These are phyloP conservation scores for Ceyx margarethae DNA, from an alignment of 2,113 vertebrate genomes.

Conservation along the genomic window DNA sequence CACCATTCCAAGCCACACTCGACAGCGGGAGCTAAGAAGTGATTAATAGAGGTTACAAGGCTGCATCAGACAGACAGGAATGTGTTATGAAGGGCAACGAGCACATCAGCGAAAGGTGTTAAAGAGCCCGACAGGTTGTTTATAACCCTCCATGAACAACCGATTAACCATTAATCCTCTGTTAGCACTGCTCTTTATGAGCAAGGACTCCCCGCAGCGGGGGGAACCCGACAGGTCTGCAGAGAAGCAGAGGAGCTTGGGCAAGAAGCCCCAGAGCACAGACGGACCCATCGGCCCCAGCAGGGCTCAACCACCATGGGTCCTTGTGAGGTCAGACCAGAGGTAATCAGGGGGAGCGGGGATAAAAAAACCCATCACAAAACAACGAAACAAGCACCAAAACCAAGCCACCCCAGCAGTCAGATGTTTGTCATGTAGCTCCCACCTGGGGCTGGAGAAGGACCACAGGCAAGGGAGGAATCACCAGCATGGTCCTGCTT, in stretches of 20 bases:
- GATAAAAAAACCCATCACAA: neutral
- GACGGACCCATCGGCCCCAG: neutral
- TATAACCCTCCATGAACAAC: constrained; percentile 17
- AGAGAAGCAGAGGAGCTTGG: neutral
- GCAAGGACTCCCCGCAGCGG: neutral
- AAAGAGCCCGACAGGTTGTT: constrained; percentile 43
- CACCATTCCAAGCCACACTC: neutral
- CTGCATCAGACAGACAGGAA: constrained; percentile 1
- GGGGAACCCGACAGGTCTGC: neutral
- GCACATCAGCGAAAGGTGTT: constrained; percentile 10
- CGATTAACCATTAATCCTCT: constrained; percentile 24
- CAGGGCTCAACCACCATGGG: accelerated
- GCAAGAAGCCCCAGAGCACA: neutral
- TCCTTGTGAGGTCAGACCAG: neutral
- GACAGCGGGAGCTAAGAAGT: neutral
- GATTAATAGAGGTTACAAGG: neutral
- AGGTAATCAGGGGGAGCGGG: neutral
- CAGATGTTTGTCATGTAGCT: neutral
- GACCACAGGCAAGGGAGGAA: neutral
- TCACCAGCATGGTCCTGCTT: neutral
- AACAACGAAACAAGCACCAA: neutral
- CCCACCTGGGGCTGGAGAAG: neutral
- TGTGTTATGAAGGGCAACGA: neutral
- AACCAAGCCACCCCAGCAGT: neutral
- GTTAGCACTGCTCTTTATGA: neutral